These are phyloP conservation scores for Tiphia femorata DNA, from an alignment of 2,888 invertebrate genomes.

Conservation along the genomic window DNA sequence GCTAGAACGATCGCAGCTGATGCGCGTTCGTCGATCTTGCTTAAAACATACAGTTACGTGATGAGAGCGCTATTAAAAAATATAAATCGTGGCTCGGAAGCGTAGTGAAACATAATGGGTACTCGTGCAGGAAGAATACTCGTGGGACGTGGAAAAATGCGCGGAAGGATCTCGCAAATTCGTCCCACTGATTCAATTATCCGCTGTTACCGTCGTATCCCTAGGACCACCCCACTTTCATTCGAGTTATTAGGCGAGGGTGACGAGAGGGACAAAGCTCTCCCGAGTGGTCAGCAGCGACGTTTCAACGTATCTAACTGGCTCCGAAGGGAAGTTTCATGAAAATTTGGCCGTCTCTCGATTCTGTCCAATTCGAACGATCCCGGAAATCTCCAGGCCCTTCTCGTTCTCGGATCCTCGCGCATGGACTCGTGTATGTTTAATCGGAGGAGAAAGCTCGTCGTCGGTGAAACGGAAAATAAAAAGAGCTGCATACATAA, in stretches of 20 bases:
- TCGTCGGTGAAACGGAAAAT: constrained; percentile 9
- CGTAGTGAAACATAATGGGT: too few relatives aligned
- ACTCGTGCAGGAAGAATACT: too few relatives aligned
- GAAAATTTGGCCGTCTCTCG: constrained; percentile 49
- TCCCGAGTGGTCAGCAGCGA: constrained; percentile 41
- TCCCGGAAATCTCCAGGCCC: constrained; percentile 2
- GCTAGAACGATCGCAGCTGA: too few relatives aligned
- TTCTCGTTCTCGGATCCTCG: not conserved
- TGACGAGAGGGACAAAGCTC: constrained; percentile 18
- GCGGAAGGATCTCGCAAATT: constrained; percentile 2
- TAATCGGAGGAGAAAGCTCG: constrained; percentile 14
- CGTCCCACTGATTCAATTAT: constrained; percentile 44
- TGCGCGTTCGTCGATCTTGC: too few relatives aligned
- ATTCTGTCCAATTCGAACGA: constrained; percentile 5
- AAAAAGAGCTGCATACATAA: too few relatives aligned
- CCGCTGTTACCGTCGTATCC: constrained; percentile 31
- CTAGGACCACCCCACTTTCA: constrained; percentile 26
- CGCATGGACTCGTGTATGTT: constrained; percentile 9
- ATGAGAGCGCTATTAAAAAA: constrained; percentile 3
- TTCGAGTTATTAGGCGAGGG: constrained; percentile 37
- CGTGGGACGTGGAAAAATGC: constrained; percentile 18
- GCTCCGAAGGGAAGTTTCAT: constrained; percentile 39
- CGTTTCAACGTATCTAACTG: constrained; percentile 40
- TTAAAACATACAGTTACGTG: too few relatives aligned
- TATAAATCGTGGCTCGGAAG: too few relatives aligned